Conservation (phyloP, 2,797 vertebrate genomes). For the Ctenopoma kingsleyae region DNA sequence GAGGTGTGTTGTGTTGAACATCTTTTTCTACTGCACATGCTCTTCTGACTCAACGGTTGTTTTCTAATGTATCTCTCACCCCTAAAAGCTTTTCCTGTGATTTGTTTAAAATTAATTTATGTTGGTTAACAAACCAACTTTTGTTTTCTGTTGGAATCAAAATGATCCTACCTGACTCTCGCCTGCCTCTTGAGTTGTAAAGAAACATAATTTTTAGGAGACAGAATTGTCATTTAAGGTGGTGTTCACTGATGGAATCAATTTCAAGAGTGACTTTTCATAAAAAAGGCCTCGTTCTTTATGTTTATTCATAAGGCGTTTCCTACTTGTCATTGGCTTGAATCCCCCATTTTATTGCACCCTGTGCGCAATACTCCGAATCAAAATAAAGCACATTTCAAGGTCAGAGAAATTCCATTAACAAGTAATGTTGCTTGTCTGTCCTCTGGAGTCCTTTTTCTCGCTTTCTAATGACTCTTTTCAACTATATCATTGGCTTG, state of each 20-base stretch:
- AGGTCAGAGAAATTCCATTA: conserved; percentile 30
- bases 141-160: too few species aligned
- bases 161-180: too few species aligned
- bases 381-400: conserved; percentile 22
- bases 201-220: too few species aligned
- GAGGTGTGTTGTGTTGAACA: too few species aligned
- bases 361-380: neutral
- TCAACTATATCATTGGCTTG: conserved; percentile 2
- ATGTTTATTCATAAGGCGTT: conserved; percentile 14
- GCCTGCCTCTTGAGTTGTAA: too few species aligned
- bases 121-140: too few species aligned
- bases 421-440: neutral
- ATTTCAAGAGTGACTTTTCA: neutral
- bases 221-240: too few species aligned
- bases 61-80: too few species aligned
- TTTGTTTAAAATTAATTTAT: too few species aligned
- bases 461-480: conserved; percentile 10
- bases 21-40: too few species aligned
- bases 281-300: neutral
- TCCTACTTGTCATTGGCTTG: conserved; percentile 3
- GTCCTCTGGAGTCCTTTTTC: conserved; percentile 6
- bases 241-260: neutral
- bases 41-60: too few species aligned
- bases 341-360: conserved; percentile 20
- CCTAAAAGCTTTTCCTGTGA: too few species aligned